Evolutionary conservation across 1,140 invertebrate genomes (phyloP).

Genomic region (Drosophila sp.): DNA sequence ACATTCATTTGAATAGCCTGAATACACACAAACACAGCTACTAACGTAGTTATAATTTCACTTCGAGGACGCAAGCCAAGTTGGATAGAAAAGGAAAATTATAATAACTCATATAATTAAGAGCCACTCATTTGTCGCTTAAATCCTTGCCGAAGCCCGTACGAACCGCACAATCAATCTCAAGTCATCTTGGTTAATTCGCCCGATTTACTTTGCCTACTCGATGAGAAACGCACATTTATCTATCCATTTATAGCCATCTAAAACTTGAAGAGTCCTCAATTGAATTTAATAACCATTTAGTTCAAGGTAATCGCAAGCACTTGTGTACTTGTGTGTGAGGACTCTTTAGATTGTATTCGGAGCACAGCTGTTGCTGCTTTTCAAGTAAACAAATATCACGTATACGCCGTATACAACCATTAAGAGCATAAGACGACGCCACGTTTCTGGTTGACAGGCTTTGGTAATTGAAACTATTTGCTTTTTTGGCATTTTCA

Average conservation of each 20-base stretch:
- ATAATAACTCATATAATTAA: constrained; percentile 51
- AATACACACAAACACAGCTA: constrained; percentile 15
- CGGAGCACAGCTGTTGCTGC: constrained; percentile 34
- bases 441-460: constrained; percentile 5
- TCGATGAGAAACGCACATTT: too few relatives aligned
- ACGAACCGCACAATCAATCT: constrained; percentile 67
- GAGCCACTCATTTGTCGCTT: constrained; percentile 32
- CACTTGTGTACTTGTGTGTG: constrained; percentile 9
- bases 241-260: constrained; percentile 32
- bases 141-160: constrained; percentile 46
- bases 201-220: constrained; percentile 1
- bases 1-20: constrained; percentile 67
- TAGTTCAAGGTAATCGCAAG: not conserved
- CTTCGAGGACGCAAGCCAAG: constrained; percentile 27
- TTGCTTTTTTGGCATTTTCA: constrained; percentile 76
- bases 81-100: not conserved
- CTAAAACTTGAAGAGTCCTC: constrained; percentile 11
- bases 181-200: constrained; percentile 50
- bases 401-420: constrained; percentile 64
- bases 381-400: constrained; percentile 53
- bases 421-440: constrained; percentile 51
- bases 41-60: constrained; percentile 58
- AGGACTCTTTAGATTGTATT: constrained; percentile 12
- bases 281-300: constrained; percentile 27
- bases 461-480: constrained; percentile 76